Percentiles rank a stretch among this genome's conserved stretches.
These are phyloP conservation scores for Phymorhynchus buccinoides DNA, from an alignment of 1,140 invertebrate genomes.

Conservation along the genomic window DNA sequence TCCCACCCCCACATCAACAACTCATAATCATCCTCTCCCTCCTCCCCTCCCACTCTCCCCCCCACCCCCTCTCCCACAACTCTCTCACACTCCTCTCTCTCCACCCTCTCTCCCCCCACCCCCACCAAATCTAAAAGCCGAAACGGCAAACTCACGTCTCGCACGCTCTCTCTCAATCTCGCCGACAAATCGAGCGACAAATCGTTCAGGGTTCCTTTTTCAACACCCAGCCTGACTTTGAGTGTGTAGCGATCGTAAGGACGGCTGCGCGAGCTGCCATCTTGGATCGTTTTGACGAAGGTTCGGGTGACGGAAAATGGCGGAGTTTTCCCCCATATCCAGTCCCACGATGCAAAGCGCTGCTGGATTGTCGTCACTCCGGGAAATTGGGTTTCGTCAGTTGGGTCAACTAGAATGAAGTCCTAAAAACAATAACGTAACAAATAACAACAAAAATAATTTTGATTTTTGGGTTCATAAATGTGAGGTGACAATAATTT, in stretches of 20 bases:
- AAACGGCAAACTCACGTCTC: neutral
- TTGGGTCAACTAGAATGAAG: conserved; percentile 85
- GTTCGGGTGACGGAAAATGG: conserved; percentile 79
- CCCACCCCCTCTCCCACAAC: neutral
- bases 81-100: too few species aligned
- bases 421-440: too few species aligned
- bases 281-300: neutral
- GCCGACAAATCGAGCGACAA: neutral
- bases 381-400: conserved; percentile 86
- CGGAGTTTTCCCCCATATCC: conserved; percentile 91
- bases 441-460: too few species aligned
- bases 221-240: neutral
- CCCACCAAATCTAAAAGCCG: neutral
- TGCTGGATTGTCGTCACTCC: conserved; percentile 80
- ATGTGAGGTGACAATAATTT: too few species aligned
- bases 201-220: neutral
- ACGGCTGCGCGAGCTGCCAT: neutral
- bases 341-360: conserved; percentile 86
- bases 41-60: neutral
- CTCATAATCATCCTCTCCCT: conserved; percentile 19
- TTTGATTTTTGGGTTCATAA: too few species aligned
- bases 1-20: conserved; percentile 7
- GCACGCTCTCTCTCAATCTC: neutral
- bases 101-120: neutral
- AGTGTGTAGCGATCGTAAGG: neutral